These are phyloP conservation scores for Spisula subtruncata DNA, from an alignment of 2,888 invertebrate species.

Conservation along the genomic window DNA sequence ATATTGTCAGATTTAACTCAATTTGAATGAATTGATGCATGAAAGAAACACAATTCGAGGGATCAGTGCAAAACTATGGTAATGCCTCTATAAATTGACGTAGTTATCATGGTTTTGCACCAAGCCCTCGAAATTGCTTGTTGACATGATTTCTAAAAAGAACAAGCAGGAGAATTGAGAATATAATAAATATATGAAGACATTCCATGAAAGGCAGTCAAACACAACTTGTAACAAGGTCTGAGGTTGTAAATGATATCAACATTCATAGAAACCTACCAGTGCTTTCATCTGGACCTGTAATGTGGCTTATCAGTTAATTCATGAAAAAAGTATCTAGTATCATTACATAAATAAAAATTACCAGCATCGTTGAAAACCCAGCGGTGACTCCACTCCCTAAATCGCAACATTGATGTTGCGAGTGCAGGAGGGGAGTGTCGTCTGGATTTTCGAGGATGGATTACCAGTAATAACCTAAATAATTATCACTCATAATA, in stretches of 20 bases:
- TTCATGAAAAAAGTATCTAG: not conserved
- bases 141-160: not conserved
- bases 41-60: not conserved
- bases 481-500: too few relatives aligned
- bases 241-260: not conserved
- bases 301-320: slow-evolving; percentile 22
- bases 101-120: too few relatives aligned
- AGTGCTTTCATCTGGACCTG: not conserved
- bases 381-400: too few relatives aligned
- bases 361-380: too few relatives aligned
- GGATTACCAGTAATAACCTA: not conserved
- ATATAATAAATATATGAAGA: not conserved
- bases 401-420: too few relatives aligned
- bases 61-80: too few relatives aligned
- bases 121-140: too few relatives aligned
- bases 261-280: slow-evolving; percentile 11
- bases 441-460: too few relatives aligned
- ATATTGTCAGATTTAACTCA: not conserved
- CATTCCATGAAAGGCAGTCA: slow-evolving; percentile 19
- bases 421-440: too few relatives aligned
- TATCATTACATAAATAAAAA: too few relatives aligned
- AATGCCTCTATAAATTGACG: too few relatives aligned
- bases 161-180: not conserved
- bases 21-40: not conserved
- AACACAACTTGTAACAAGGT: slow-evolving; percentile 8